These are phyloP conservation scores for Gnathonemus longibarbis DNA, from an alignment of 2,113 vertebrate genomes.

Conservation along the genomic window DNA sequence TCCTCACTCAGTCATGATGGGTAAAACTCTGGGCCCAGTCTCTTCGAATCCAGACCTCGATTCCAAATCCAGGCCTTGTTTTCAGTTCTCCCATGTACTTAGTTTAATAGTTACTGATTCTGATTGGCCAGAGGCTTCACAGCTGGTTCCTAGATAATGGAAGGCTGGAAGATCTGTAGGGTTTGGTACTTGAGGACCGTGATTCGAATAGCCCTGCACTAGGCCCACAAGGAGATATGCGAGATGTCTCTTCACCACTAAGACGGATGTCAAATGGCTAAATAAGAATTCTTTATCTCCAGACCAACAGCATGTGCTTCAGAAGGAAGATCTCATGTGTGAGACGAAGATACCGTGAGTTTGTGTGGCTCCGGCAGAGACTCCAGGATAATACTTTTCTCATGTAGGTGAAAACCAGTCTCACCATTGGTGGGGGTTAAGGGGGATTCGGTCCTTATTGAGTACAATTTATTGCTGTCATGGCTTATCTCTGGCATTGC, in stretches of 20 bases:
- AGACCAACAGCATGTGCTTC: conserved; percentile 96
- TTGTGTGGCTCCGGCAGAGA: conserved; percentile 86
- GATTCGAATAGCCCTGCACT: background rate
- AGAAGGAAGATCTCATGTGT: conserved; percentile 83
- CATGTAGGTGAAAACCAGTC: conserved; percentile 63
- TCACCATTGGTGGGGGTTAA: background rate
- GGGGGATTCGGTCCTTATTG: background rate
- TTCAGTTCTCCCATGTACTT: background rate
- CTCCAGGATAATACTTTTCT: conserved; percentile 79
- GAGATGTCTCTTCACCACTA: background rate
- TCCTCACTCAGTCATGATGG: background rate
- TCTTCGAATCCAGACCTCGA: background rate
- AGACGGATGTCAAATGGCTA: background rate
- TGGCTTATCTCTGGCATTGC: background rate
- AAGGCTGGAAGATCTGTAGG: background rate
- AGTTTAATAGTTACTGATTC: background rate
- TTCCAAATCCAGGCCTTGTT: background rate
- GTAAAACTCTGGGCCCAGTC: background rate
- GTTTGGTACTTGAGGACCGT: background rate
- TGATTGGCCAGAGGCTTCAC: background rate
- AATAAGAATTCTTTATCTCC: background rate
- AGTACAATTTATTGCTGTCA: background rate
- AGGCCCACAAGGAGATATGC: background rate
- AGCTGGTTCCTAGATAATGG: background rate
- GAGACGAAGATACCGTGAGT: conserved; percentile 83